A percentile compares a stretch with the other conserved stretches of the same genome.
Conservation (phyloP, 2,888 invertebrate species). For the Tiliacea citrago region DNA sequence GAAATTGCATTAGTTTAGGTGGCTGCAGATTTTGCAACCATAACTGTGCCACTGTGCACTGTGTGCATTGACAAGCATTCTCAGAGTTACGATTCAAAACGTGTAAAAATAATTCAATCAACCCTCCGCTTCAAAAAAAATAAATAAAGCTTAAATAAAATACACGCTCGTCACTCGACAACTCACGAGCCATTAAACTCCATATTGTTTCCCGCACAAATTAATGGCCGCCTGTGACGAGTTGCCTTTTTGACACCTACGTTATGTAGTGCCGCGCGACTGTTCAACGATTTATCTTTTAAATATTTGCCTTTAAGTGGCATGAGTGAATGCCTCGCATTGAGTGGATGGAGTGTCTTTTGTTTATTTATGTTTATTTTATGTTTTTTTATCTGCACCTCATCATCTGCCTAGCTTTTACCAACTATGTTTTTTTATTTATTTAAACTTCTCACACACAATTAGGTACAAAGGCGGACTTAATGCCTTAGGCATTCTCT, state of each 20-base stretch:
- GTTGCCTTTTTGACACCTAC: constrained; percentile 54
- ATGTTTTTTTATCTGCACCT: no score
- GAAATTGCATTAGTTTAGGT: neutral
- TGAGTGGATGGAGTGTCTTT: constrained; percentile 7
- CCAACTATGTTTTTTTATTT: no score
- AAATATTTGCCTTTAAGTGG: constrained; percentile 33
- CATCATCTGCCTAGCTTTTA: neutral
- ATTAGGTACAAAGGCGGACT: no score
- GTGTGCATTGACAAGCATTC: neutral
- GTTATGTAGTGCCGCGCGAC: constrained; percentile 31
- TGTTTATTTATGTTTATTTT: constrained; percentile 1
- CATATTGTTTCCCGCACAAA: constrained; percentile 61
- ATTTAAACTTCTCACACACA: no score
- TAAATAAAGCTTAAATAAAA: constrained; percentile 43
- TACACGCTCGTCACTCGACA: constrained; percentile 11
- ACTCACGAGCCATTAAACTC: constrained; percentile 56
- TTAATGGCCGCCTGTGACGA: constrained; percentile 62
- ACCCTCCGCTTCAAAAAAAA: constrained; percentile 2
- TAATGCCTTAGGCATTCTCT: no score
- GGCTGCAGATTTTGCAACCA: neutral
- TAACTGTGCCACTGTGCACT: no score
- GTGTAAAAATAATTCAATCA: constrained; percentile 13
- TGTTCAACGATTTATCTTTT: constrained; percentile 49
- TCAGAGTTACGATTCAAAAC: neutral
- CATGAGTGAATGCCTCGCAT: constrained; percentile 30